phyloP scores from a whole-genome alignment of 2,888 invertebrate genomes.

The Mesorhabditis belari region DNA sequence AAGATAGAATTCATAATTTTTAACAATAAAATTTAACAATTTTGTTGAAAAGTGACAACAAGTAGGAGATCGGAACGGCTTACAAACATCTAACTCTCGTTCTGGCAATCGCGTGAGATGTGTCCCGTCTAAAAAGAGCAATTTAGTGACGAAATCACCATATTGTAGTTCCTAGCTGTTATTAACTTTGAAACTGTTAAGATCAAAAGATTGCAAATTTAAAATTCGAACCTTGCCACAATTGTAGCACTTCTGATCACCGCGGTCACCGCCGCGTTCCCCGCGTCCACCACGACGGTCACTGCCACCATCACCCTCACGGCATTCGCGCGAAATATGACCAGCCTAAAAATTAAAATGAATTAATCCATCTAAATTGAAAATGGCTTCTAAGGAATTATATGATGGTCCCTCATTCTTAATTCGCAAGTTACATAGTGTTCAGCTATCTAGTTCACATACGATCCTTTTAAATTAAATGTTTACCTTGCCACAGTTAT shows the following conservation, averaged over 20 bases:
- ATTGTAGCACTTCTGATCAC: slow-evolving; percentile 79
- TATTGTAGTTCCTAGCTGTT: too few species aligned
- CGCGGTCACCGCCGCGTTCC: too few species aligned
- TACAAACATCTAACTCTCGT: background rate
- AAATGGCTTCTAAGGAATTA: too few species aligned
- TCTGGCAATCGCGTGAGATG: slow-evolving; percentile 43
- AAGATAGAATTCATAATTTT: background rate
- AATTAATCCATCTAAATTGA: background rate
- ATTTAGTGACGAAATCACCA: too few species aligned
- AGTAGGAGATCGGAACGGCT: slow-evolving; percentile 31
- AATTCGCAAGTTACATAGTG: too few species aligned
- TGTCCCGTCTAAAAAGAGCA: slow-evolving; percentile 34
- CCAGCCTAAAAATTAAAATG: slow-evolving; percentile 14
- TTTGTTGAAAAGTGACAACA: slow-evolving; percentile 6
- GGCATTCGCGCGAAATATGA: slow-evolving; percentile 46
- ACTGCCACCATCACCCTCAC: slow-evolving; percentile 29
- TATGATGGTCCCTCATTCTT: too few species aligned
- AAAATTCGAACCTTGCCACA: slow-evolving; percentile 58
- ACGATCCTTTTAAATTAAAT: background rate
- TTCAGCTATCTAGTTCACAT: too few species aligned
- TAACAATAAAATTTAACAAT: background rate
- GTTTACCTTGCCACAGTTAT: slow-evolving; percentile 38
- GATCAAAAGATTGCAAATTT: background rate
- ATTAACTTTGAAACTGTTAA: too few species aligned
- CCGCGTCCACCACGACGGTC: too few species aligned